Conservation (phyloP, 2,797 vertebrate species). For the Chelmon rostratus region DNA sequence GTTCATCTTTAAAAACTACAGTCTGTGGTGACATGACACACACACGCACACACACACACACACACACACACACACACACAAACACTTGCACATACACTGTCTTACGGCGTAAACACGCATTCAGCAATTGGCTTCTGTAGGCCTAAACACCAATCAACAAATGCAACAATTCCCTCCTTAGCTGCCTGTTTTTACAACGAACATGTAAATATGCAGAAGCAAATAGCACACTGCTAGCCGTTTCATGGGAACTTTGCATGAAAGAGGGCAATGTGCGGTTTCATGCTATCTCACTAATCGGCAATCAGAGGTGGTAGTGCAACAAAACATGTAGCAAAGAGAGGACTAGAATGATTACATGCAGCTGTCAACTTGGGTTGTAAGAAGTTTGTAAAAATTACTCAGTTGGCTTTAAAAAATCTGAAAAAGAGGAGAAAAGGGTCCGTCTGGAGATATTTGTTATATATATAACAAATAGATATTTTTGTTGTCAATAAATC, state of each 20-base stretch:
- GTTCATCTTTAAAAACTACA: constrained; percentile 35
- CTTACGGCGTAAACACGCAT: too few species aligned
- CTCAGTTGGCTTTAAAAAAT: too few species aligned
- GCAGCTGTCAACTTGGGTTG: background rate
- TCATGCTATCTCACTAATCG: background rate
- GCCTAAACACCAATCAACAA: background rate
- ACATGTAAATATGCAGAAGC: background rate
- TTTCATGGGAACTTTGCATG: background rate
- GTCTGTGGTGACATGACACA: background rate
- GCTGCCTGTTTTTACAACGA: background rate
- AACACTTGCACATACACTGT: background rate
- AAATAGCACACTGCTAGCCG: background rate
- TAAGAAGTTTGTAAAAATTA: background rate
- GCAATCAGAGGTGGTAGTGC: background rate
- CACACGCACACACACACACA: constrained; percentile 3
- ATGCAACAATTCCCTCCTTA: background rate
- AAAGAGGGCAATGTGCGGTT: background rate
- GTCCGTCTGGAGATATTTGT: background rate
- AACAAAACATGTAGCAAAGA: background rate
- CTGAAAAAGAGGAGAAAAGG: background rate
- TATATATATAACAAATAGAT: background rate
- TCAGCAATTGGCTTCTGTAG: too few species aligned
- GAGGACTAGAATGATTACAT: too few species aligned
- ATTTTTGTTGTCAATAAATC: background rate
- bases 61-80: background rate